These are phyloP conservation scores for Spinus pinus DNA, from an alignment of 2,797 vertebrate species.

Conservation along the genomic window DNA sequence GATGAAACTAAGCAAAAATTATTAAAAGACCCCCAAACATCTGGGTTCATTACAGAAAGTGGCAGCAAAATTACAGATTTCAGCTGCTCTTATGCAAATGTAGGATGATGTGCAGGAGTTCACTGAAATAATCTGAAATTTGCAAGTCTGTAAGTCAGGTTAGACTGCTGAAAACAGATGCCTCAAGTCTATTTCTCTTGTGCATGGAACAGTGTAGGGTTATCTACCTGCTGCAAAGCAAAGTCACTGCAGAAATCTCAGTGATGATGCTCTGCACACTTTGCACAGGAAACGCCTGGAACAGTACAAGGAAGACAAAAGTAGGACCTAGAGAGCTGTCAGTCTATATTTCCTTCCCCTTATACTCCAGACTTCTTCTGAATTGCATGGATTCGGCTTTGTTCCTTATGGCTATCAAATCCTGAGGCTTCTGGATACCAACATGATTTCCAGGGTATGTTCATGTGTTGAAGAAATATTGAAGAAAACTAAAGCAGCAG, in stretches of 20 bases:
- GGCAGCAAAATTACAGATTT: neutral
- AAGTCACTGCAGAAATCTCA: neutral
- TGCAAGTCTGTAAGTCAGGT: neutral
- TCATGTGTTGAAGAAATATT: neutral
- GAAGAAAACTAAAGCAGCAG: neutral
- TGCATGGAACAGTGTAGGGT: neutral
- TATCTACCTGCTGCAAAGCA: neutral
- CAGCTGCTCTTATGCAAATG: neutral
- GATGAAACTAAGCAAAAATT: neutral
- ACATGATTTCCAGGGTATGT: neutral
- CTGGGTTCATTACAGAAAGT: fast-evolving
- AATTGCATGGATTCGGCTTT: neutral
- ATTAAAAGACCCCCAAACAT: fast-evolving
- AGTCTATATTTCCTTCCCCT: neutral
- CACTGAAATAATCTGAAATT: neutral
- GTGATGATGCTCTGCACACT: neutral
- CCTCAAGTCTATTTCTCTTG: neutral
- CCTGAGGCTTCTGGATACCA: neutral
- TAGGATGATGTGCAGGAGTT: neutral
- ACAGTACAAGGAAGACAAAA: neutral
- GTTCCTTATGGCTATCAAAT: neutral
- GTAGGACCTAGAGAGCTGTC: neutral
- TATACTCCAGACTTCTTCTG: neutral
- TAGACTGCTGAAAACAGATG: neutral
- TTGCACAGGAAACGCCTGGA: neutral